Evolutionary conservation across 2,113 vertebrate genomes (phyloP).

Genomic region (Tylochromis polylepis): DNA sequence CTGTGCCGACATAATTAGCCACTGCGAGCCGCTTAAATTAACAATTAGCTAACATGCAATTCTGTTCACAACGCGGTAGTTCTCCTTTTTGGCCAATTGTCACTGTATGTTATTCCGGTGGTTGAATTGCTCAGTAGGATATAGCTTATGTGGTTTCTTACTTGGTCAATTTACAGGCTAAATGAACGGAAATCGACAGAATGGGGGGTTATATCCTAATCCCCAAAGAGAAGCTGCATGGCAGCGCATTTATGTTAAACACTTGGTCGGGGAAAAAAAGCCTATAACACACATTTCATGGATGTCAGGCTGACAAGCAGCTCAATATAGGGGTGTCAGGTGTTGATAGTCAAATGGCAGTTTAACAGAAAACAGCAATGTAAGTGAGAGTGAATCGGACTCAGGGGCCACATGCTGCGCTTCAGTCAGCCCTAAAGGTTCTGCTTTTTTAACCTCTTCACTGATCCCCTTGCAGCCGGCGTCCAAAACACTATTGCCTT

Average conservation of each 20-base stretch:
- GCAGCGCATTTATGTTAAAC: conserved; percentile 18
- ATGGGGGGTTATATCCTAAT: conserved; percentile 8
- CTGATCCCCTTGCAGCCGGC: conserved; percentile 90
- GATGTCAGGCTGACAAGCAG: conserved; percentile 28
- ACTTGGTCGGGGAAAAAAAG: neutral
- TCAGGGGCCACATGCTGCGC: conserved; percentile 80
- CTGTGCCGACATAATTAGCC: conserved; percentile 97
- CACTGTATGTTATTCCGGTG: conserved; percentile 84
- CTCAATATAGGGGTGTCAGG: conserved; percentile 29
- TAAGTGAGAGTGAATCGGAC: conserved; percentile 49
- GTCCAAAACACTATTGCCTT: conserved; percentile 79
- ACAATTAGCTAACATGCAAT: conserved; percentile 99
- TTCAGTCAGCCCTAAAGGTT: conserved; percentile 81
- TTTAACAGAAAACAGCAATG: conserved; percentile 45
- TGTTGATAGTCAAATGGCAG: conserved; percentile 53
- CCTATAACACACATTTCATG: neutral
- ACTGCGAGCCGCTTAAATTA: conserved; percentile 97
- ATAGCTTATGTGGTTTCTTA: conserved; percentile 86
- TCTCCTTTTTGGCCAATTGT: conserved; percentile 83
- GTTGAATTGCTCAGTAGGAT: conserved; percentile 77
- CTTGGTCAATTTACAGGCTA: conserved; percentile 66
- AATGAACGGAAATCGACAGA: conserved; percentile 52
- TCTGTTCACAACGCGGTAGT: conserved; percentile 87
- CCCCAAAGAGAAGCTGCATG: neutral
- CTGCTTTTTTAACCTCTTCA: conserved; percentile 99